phyloP scores from a whole-genome alignment of 2,888 invertebrate species.

The Eulithis testata region DNA sequence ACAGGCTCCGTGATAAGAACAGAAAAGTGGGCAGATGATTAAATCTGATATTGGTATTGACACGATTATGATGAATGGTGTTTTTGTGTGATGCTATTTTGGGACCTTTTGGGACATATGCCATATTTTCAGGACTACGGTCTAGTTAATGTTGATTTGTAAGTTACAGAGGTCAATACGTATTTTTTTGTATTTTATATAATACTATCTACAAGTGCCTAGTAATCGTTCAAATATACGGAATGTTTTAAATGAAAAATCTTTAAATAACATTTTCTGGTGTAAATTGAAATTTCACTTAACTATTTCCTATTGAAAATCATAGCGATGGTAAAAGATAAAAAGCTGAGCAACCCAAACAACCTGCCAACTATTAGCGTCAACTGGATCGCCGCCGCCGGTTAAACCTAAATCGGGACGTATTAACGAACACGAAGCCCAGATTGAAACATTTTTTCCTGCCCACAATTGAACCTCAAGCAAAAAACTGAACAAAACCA shows the following conservation, averaged over 20 bases:
- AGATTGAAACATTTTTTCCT: constrained; percentile 63
- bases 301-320: constrained; percentile 10
- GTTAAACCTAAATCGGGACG: constrained; percentile 49
- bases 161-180: too few relatives aligned
- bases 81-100: constrained; percentile 15
- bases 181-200: too few relatives aligned
- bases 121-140: too few relatives aligned
- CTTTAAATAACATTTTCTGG: too few relatives aligned
- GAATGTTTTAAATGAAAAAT: too few relatives aligned
- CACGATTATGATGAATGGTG: constrained; percentile 19
- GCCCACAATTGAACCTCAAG: constrained; percentile 66
- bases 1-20: constrained; percentile 52
- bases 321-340: constrained; percentile 33
- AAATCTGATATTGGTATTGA: constrained; percentile 37
- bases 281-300: not conserved
- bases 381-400: constrained; percentile 43
- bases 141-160: too few relatives aligned
- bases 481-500: constrained; percentile 65
- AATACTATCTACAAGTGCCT: too few relatives aligned
- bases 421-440: constrained; percentile 57
- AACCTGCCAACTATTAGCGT: constrained; percentile 40
- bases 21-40: constrained; percentile 37
- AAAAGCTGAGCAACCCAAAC: constrained; percentile 30
- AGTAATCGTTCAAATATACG: too few relatives aligned
- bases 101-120: not conserved